These are phyloP conservation scores for Indri indri DNA, from an alignment of 2,113 vertebrate genomes.

Conservation along the genomic window DNA sequence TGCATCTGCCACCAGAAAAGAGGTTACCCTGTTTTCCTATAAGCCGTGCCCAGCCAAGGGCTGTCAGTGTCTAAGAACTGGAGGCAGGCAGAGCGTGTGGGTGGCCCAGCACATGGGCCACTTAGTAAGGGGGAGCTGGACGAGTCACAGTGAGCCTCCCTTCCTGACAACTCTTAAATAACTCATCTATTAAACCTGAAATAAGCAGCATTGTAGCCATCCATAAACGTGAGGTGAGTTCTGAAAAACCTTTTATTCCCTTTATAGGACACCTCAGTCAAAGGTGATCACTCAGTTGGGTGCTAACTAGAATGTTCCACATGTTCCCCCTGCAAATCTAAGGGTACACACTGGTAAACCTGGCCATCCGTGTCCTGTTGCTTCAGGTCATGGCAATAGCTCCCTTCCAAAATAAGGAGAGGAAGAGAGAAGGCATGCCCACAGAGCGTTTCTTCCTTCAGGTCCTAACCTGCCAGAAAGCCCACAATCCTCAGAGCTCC, in stretches of 20 bases:
- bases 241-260: neutral
- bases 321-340: conserved; percentile 48
- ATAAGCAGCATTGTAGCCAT: conserved; percentile 48
- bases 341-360: conserved; percentile 30
- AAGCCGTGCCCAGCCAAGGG: conserved; percentile 33
- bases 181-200: neutral
- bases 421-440: neutral
- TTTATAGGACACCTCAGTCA: neutral
- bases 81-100: conserved; percentile 14
- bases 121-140: conserved; percentile 52
- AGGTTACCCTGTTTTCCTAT: neutral
- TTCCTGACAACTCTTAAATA: neutral
- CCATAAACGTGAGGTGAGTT: neutral
- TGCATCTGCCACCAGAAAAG: conserved; percentile 66
- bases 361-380: neutral
- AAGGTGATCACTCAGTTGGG: neutral
- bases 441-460: conserved; percentile 65
- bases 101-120: conserved; percentile 57
- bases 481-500: conserved; percentile 81
- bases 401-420: conserved; percentile 68
- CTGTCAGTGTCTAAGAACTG: conserved; percentile 40
- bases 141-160: neutral
- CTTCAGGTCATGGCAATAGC: conserved; percentile 32
- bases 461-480: conserved; percentile 81
- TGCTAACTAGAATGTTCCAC: conserved; percentile 30